phyloP scores from a whole-genome alignment of 2,797 vertebrate genomes.

The Clarias laeviceps region DNA sequence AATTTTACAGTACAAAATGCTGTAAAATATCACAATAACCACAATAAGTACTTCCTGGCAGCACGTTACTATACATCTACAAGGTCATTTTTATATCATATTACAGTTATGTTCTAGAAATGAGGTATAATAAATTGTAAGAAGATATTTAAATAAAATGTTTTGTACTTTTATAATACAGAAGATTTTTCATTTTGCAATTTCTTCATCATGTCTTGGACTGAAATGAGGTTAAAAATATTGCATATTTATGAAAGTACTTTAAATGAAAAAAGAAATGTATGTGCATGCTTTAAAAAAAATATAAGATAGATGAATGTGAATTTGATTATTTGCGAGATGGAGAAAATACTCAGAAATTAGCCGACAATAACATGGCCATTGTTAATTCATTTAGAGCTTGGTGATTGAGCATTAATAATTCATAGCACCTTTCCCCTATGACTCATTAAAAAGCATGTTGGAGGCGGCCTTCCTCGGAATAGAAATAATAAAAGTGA shows the following conservation, averaged over 20 bases:
- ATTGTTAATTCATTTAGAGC: constrained; percentile 73
- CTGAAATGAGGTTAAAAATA: background rate
- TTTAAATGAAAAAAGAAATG: background rate
- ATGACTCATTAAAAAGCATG: constrained; percentile 75
- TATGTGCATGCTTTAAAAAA: background rate
- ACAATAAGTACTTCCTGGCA: too few species aligned
- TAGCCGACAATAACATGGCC: constrained; percentile 48
- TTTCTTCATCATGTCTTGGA: constrained; percentile 10
- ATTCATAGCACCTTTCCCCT: constrained; percentile 77
- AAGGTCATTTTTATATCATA: background rate
- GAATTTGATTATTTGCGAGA: constrained; percentile 26
- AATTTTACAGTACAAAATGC: background rate
- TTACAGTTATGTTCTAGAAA: background rate
- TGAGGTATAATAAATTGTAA: background rate
- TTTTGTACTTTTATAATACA: background rate
- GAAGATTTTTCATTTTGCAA: background rate
- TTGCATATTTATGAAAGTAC: constrained; percentile 2
- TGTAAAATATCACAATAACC: background rate
- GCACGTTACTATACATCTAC: background rate
- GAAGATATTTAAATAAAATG: background rate
- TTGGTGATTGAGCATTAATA: constrained; percentile 80
- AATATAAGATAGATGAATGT: constrained; percentile 2
- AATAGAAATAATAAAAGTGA: constrained; percentile 56
- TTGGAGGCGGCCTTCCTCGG: constrained; percentile 47
- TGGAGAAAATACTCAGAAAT: constrained; percentile 43